phyloP scores from a whole-genome alignment of 2,113 vertebrate species.

The Bos indicus region DNA sequence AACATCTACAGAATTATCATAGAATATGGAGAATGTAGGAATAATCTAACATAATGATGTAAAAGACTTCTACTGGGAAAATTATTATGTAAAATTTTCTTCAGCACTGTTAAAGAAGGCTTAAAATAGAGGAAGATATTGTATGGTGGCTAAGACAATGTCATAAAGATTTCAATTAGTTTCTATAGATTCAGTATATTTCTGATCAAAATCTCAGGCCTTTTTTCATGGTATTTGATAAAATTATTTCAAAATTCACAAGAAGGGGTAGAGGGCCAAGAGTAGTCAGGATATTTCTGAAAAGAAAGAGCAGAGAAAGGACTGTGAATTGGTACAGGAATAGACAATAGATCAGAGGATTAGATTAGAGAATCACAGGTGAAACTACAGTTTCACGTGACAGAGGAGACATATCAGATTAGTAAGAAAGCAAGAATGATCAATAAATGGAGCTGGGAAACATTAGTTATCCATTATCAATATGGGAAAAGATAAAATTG shows the following conservation, averaged over 20 bases:
- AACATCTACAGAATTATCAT: background rate
- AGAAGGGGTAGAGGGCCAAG: background rate
- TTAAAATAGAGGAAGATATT: background rate
- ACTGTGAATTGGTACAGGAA: background rate
- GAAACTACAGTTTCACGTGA: background rate
- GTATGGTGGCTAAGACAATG: background rate
- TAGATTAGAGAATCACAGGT: background rate
- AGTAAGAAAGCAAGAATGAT: background rate
- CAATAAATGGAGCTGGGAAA: background rate
- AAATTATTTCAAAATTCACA: background rate
- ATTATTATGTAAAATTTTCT: background rate
- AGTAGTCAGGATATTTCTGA: constrained; percentile 17
- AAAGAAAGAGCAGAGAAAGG: background rate
- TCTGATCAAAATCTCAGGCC: background rate
- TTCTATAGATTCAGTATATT: background rate
- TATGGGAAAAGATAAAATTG: background rate
- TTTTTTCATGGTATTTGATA: background rate
- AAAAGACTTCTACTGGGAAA: constrained; percentile 9
- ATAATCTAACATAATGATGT: background rate
- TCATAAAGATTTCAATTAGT: background rate
- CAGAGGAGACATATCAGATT: background rate
- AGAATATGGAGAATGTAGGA: background rate
- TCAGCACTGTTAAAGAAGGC: background rate
- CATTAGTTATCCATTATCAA: background rate
- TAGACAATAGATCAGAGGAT: background rate